Conservation (phyloP, 2,797 vertebrate species). For the Myotis planiceps region DNA sequence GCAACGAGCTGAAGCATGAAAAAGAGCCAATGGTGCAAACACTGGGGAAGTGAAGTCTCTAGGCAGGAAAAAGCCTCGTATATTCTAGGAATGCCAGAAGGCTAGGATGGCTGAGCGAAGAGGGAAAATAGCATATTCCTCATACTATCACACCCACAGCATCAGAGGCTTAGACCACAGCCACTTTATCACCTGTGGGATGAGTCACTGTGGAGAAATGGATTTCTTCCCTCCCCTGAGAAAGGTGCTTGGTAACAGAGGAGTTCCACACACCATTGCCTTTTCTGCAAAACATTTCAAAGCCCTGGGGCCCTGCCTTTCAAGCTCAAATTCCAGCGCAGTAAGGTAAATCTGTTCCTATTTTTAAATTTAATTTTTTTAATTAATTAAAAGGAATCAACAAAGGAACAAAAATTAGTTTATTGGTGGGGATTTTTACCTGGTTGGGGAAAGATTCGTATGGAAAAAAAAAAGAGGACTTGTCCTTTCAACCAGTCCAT, state of each 20-base stretch:
- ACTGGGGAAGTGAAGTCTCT: not conserved
- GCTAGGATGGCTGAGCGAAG: not conserved
- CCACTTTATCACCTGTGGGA: not conserved
- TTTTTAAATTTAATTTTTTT: not conserved
- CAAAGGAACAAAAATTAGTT: not conserved
- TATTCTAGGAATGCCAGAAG: not conserved
- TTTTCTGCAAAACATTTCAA: constrained; percentile 49
- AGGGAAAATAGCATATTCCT: not conserved
- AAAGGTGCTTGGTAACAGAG: not conserved
- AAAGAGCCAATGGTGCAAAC: not conserved
- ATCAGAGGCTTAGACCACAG: not conserved
- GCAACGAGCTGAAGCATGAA: not conserved
- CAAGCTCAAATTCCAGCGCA: constrained; percentile 44
- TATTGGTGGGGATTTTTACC: not conserved
- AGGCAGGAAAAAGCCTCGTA: not conserved
- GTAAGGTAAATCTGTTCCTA: constrained; percentile 24
- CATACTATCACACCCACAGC: not conserved
- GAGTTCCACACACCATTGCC: not conserved
- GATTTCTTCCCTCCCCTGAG: not conserved
- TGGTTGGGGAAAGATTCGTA: not conserved
- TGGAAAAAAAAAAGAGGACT: not conserved
- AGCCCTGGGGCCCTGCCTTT: constrained; percentile 11
- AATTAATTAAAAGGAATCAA: not conserved
- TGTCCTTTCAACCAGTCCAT: not conserved
- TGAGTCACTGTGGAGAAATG: constrained; percentile 13